Evolutionary conservation across 2,797 vertebrate genomes (phyloP).

Genomic region (Tragopan temminckii): DNA sequence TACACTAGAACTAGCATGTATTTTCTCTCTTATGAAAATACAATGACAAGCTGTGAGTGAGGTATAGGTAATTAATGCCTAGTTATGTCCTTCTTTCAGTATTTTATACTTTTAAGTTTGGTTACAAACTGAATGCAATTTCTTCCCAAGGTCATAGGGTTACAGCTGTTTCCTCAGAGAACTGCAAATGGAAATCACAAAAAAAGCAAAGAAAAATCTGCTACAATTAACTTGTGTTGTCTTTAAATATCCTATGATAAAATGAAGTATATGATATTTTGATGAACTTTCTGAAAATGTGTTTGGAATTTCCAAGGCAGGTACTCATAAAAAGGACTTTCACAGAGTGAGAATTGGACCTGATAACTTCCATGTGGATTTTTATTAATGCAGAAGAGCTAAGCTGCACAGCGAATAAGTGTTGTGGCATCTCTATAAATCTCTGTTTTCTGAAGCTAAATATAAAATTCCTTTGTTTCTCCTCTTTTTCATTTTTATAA

Average conservation of each 20-base stretch:
- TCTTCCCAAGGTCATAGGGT: background rate
- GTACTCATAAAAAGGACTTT: background rate
- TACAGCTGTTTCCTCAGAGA: background rate
- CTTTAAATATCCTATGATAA: background rate
- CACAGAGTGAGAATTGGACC: background rate
- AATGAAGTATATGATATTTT: background rate
- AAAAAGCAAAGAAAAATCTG: background rate
- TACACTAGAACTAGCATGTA: background rate
- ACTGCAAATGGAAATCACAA: background rate
- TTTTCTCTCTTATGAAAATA: background rate
- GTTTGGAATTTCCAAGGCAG: background rate
- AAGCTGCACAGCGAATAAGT: background rate
- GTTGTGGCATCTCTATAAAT: background rate
- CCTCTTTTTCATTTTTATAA: background rate
- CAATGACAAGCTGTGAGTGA: background rate
- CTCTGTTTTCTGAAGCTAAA: background rate
- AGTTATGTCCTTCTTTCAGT: background rate
- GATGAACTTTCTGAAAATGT: background rate
- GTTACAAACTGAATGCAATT: background rate
- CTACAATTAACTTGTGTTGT: accelerated
- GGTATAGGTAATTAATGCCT: background rate
- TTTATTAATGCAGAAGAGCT: background rate
- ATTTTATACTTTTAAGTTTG: background rate
- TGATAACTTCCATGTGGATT: background rate
- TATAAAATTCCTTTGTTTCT: background rate